Evolutionary conservation across 2,113 vertebrate species (phyloP), one percentile per base, ranked within the genome.

Genomic region (Scopus umbretta): DNA sequence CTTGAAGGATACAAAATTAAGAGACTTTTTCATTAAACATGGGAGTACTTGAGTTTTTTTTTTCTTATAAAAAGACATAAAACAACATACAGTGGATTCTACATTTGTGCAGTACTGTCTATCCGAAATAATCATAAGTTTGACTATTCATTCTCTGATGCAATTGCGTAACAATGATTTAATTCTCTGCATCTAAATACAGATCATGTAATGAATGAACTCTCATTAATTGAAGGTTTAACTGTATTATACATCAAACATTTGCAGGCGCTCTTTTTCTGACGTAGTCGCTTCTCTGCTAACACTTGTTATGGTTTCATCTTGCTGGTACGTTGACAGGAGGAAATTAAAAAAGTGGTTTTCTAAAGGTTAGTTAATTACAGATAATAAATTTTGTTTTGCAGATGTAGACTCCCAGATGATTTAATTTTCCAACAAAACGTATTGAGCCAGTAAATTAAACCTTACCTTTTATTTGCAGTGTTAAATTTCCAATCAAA

Each of bases 281-380:
- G 83, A 81, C 1, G 1, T 30, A 83, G 58, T 73, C 5, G 2
- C 30, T 93, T 80, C 84, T 86, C 55, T 90, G 18, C 45, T n/a
- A 80, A 76, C 40, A 20, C 25, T 97, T 96, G 47, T 89, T 95
- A 97, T 52, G 38, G 82, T 96, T 94, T 32, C 20, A 2, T 95
- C 93, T 95, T 93, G 79, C 34, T 10, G 1, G 55, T 84, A 91
- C 25, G 22, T 75, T 92, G 76, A 89, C 74, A 91, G n/a, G 32
- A 95, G 49, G n/a, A 97, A 97, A 96, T 96, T 94, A 82, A 95
- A 95, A 91, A 91, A 75, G 65, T 14, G 58, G 34, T 93, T 94
- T 97, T 92, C 42, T 90, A 97, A 97, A 97, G 90, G 52, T 94
- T 97, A 88, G 56, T 94, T 96, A 97, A 97, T 96, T 96, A 94